Conservation (phyloP, 2,113 vertebrate genomes). For the Lutjanus erythropterus region DNA sequence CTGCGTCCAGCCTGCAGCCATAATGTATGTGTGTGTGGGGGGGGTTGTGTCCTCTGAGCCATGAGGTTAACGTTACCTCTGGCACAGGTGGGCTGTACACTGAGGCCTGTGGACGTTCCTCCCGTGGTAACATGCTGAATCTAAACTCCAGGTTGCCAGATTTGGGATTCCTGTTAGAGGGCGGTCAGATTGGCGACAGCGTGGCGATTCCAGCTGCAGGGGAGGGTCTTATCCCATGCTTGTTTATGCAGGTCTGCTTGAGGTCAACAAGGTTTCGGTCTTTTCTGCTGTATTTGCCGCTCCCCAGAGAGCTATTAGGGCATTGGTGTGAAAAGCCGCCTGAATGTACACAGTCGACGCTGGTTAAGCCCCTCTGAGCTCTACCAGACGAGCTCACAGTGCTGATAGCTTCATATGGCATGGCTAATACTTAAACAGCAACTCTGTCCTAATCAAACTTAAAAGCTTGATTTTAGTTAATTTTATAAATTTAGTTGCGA, state of each 20-base stretch:
- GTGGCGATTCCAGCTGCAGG: constrained; percentile 46
- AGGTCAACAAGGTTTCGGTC: constrained; percentile 74
- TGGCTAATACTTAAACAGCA: background rate
- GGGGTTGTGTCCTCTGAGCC: constrained; percentile 30
- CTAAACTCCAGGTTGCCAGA: constrained; percentile 31
- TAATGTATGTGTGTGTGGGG: constrained; percentile 1
- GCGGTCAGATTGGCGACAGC: constrained; percentile 37
- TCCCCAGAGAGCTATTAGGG: constrained; percentile 82
- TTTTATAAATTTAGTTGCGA: background rate
- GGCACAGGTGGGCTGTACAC: constrained; percentile 43
- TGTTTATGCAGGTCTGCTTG: constrained; percentile 67
- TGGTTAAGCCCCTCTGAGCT: constrained; percentile 70
- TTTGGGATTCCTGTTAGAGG: constrained; percentile 46
- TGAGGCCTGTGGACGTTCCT: constrained; percentile 12
- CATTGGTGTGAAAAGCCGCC: constrained; percentile 79
- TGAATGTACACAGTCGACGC: constrained; percentile 71
- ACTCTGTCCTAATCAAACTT: constrained; percentile 2
- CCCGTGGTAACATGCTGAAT: constrained; percentile 17
- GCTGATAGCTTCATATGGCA: constrained; percentile 19
- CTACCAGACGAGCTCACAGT: constrained; percentile 15
- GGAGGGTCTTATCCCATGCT: constrained; percentile 46
- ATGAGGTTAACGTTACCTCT: constrained; percentile 38
- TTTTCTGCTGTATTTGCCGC: constrained; percentile 83
- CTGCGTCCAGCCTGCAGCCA: constrained; percentile 43
- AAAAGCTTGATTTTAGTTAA: constrained; percentile 12